A percentile compares a stretch with the other conserved stretches of the same genome.
These are phyloP conservation scores for Ernsta delagoae DNA, from an alignment of 2,888 invertebrate genomes.

Conservation along the genomic window DNA sequence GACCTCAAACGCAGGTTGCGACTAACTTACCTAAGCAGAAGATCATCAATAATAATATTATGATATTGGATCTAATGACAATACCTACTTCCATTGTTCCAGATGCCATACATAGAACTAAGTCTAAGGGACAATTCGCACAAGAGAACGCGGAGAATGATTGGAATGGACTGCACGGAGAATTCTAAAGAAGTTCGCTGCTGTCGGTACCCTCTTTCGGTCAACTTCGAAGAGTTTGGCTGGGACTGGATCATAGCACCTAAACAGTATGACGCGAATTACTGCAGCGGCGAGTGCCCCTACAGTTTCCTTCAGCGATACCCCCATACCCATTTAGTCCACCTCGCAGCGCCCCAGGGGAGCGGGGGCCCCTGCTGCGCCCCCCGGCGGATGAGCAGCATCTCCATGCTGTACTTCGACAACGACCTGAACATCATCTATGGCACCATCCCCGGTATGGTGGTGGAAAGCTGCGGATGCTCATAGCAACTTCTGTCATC, in stretches of 20 bases:
- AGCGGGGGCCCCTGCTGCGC: conserved; percentile 96
- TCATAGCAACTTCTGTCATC: conserved; percentile 84
- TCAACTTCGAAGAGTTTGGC: conserved; percentile 97
- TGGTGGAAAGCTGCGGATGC: conserved; percentile 96
- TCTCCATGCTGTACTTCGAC: conserved; percentile 97
- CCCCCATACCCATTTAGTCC: conserved; percentile 94
- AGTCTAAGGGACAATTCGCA: conserved; percentile 79
- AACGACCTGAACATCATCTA: conserved; percentile 94
- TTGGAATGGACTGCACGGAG: conserved; percentile 94
- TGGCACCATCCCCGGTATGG: conserved; percentile 96
- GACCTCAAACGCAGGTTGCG: no score
- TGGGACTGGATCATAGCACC: conserved; percentile 99
- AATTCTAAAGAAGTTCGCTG: conserved; percentile 90
- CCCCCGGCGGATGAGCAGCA: conserved; percentile 93
- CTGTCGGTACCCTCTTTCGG: conserved; percentile 96
- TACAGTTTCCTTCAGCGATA: conserved; percentile 94
- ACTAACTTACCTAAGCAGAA: no score
- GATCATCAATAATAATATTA: no score
- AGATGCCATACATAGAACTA: conserved; percentile 83
- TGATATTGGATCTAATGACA: not conserved
- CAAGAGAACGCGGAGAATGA: conserved; percentile 90
- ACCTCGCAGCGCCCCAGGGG: conserved; percentile 90
- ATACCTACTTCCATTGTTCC: conserved; percentile 48
- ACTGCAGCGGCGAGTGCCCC: conserved; percentile 97
- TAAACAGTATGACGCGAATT: conserved; percentile 96